Conservation (phyloP, 1,140 invertebrate genomes). For the Copidosoma floridanum region DNA sequence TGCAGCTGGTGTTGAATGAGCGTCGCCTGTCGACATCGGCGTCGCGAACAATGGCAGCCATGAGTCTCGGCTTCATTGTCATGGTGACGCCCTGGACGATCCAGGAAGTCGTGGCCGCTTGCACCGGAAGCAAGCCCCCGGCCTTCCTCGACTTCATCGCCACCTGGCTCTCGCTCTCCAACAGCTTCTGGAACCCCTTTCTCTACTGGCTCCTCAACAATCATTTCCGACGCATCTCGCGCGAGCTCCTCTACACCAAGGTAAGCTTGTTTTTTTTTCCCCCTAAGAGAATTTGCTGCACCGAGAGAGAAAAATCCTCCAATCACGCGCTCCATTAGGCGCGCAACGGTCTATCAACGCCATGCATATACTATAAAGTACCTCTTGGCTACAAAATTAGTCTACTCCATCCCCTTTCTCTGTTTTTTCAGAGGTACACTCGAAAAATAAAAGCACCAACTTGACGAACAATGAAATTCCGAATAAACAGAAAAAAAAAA, state of each 20-base stretch:
- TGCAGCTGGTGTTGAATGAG: slow-evolving; percentile 67
- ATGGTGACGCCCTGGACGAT: slow-evolving; percentile 86
- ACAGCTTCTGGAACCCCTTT: slow-evolving; percentile 86
- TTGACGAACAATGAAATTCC: background rate
- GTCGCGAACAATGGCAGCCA: slow-evolving; percentile 82
- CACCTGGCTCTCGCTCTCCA: slow-evolving; percentile 81
- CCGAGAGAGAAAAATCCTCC: too few species aligned
- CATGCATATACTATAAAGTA: too few species aligned
- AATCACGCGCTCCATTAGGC: too few species aligned
- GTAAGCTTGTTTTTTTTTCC: too few species aligned
- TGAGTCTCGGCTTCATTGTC: slow-evolving; percentile 84
- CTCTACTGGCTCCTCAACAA: slow-evolving; percentile 84
- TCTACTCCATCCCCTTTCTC: too few species aligned
- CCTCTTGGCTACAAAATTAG: slow-evolving; percentile 2
- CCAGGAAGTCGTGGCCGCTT: slow-evolving; percentile 83
- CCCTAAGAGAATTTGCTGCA: too few species aligned
- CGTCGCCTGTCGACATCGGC: slow-evolving; percentile 73
- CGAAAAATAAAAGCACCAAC: background rate
- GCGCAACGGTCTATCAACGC: too few species aligned
- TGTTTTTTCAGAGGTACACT: too few species aligned
- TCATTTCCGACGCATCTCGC: slow-evolving; percentile 76
- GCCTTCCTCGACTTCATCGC: slow-evolving; percentile 78
- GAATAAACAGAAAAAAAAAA: background rate
- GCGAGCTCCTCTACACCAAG: slow-evolving; percentile 71
- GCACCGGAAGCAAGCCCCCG: slow-evolving; percentile 77